Evolutionary conservation across 2,888 invertebrate genomes (phyloP).

Genomic region (Drosophila neotestacea): DNA sequence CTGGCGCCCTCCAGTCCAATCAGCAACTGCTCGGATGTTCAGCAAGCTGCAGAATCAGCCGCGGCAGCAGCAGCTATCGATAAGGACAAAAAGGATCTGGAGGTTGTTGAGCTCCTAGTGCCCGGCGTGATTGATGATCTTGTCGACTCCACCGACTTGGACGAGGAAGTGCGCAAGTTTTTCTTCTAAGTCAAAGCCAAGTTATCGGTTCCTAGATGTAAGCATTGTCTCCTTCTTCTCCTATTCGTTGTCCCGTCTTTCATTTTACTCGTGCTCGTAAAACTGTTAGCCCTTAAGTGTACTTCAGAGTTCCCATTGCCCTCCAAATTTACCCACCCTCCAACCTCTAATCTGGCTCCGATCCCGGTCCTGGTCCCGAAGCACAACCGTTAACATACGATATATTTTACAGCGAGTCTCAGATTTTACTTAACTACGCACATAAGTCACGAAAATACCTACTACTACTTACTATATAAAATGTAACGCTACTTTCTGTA

Average conservation of each 20-base stretch:
- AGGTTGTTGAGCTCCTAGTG: conserved; percentile 62
- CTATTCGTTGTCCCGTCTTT: conserved; percentile 36
- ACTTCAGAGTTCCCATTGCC: conserved; percentile 54
- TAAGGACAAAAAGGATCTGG: conserved; percentile 69
- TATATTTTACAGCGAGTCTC: conserved; percentile 74
- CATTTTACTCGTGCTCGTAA: conserved; percentile 57
- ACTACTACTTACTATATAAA: conserved; percentile 48
- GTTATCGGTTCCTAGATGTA: conserved; percentile 38
- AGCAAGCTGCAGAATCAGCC: conserved; percentile 37
- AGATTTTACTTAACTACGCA: conserved; percentile 80
- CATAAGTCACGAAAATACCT: conserved; percentile 72
- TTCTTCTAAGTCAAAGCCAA: conserved; percentile 73
- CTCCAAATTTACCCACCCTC: neutral
- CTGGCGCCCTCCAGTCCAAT: conserved; percentile 30
- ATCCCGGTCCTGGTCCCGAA: neutral
- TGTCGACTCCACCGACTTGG: conserved; percentile 68
- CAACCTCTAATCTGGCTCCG: conserved; percentile 1
- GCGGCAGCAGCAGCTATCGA: conserved; percentile 43
- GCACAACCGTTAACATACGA: conserved; percentile 42
- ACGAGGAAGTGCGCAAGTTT: conserved; percentile 81
- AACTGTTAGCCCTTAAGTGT: conserved; percentile 64
- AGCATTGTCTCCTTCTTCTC: conserved; percentile 24
- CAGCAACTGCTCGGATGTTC: conserved; percentile 37
- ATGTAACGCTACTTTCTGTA: conserved; percentile 65
- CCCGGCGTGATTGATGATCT: conserved; percentile 71